phyloP scores from a whole-genome alignment of 2,797 vertebrate genomes.

The Pipistrellus pygmaeus region DNA sequence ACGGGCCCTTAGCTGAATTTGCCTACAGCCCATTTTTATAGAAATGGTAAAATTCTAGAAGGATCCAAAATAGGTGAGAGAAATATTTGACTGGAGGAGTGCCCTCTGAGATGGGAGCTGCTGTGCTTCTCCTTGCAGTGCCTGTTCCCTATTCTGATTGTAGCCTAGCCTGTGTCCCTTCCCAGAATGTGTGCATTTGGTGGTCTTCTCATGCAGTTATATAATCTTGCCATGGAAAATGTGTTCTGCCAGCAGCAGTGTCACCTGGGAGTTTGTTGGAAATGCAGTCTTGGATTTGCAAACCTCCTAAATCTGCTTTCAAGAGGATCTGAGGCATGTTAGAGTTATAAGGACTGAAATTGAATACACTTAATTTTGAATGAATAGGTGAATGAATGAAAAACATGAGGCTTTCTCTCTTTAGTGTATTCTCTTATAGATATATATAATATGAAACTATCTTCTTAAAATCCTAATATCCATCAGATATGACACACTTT shows the following conservation, averaged over 20 bases:
- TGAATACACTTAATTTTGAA: slow-evolving; percentile 25
- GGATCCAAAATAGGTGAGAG: not conserved
- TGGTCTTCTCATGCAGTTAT: not conserved
- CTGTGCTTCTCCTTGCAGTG: not conserved
- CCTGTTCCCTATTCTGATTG: not conserved
- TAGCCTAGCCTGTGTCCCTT: not conserved
- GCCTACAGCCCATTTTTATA: not conserved
- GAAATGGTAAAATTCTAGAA: not conserved
- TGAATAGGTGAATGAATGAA: not conserved
- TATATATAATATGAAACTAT: not conserved
- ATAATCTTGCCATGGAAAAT: not conserved
- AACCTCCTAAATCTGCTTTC: not conserved
- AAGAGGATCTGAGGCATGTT: not conserved
- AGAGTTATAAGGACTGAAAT: not conserved
- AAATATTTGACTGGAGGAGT: not conserved
- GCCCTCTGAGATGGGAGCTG: not conserved
- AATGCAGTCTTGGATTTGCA: not conserved
- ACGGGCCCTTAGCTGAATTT: not conserved
- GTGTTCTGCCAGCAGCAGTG: not conserved
- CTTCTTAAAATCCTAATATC: not conserved
- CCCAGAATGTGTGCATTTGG: not conserved
- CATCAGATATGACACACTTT: not conserved
- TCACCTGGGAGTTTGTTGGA: not conserved
- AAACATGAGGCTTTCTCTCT: not conserved
- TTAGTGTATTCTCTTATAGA: not conserved